Evolutionary conservation across 2,888 invertebrate species (phyloP).

Genomic region (Bellardia pandia): DNA sequence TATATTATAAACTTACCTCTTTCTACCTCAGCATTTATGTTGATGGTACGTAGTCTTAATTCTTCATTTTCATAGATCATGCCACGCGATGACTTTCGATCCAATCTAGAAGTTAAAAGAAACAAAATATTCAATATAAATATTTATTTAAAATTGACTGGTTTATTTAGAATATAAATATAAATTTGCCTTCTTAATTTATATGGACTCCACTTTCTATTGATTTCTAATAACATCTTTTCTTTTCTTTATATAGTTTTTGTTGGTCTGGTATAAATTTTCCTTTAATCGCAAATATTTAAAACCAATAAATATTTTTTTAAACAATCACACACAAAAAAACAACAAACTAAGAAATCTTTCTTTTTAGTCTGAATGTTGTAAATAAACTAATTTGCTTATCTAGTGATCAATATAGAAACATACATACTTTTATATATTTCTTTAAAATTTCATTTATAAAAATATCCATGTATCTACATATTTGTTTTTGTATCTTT

Average conservation of each 20-base stretch:
- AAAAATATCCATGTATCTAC: slow-evolving; percentile 3
- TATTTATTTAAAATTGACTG: not conserved
- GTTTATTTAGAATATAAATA: not conserved
- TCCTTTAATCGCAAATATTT: slow-evolving; percentile 14
- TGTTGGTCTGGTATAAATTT: not conserved
- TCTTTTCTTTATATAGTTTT: not conserved
- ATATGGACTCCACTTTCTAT: slow-evolving; percentile 32
- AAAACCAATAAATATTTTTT: not conserved
- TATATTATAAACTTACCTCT: slow-evolving; percentile 86
- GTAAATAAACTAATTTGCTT: slow-evolving; percentile 71
- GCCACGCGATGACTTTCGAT: slow-evolving; percentile 95
- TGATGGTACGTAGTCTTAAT: slow-evolving; percentile 93
- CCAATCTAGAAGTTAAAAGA: slow-evolving; percentile 86
- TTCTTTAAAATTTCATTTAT: slow-evolving; percentile 23
- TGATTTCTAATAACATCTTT: slow-evolving; percentile 40
- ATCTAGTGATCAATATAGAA: slow-evolving; percentile 54
- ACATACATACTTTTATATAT: slow-evolving; percentile 44
- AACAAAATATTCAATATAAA: not conserved
- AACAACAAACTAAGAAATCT: slow-evolving; percentile 32
- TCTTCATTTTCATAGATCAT: slow-evolving; percentile 98
- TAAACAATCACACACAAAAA: slow-evolving; percentile 8
- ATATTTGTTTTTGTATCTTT: slow-evolving; percentile 73
- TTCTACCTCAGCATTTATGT: slow-evolving; percentile 96
- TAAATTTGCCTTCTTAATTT: slow-evolving; percentile 64
- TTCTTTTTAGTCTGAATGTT: slow-evolving; percentile 64